Evolutionary conservation across 1,140 invertebrate species (phyloP).

Genomic region (Drosophila varians): DNA sequence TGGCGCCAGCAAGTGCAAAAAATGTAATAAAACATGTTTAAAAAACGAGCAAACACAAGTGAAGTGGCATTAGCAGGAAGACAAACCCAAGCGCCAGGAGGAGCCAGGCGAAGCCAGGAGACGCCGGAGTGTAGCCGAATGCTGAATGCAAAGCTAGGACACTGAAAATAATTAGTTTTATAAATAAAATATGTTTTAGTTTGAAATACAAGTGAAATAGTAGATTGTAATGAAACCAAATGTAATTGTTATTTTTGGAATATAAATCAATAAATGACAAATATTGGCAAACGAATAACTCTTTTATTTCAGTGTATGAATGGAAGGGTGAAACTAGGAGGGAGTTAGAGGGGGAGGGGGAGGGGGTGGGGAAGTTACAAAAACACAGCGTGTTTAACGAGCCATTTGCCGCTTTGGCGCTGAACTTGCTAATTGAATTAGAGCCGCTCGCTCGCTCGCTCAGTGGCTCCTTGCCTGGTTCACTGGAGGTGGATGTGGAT

Average conservation of each 20-base stretch:
- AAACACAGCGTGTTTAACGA: constrained; percentile 80
- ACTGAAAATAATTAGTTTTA: constrained; percentile 47
- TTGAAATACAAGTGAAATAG: neutral
- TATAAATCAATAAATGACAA: too few species aligned
- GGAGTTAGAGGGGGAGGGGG: neutral
- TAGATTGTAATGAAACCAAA: too few species aligned
- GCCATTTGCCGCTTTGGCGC: constrained; percentile 79
- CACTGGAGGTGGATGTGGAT: constrained; percentile 19
- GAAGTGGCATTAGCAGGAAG: constrained; percentile 66
- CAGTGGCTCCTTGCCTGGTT: constrained; percentile 28
- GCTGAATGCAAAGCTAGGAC: constrained; percentile 29
- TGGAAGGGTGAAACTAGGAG: neutral
- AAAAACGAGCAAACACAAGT: constrained; percentile 62
- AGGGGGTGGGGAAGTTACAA: constrained; percentile 22
- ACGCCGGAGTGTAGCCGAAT: constrained; percentile 1
- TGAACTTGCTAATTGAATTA: constrained; percentile 81
- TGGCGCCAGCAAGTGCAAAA: constrained; percentile 59
- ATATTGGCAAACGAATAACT: neutral
- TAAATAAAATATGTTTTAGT: too few species aligned
- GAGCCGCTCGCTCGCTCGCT: constrained; percentile 53
- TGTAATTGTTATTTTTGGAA: too few species aligned
- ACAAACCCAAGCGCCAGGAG: constrained; percentile 24
- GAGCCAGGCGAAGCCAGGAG: neutral
- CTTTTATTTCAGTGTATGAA: constrained; percentile 6
- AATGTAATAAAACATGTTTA: constrained; percentile 73